A percentile compares a stretch with the other conserved stretches of the same genome.
Conservation (phyloP, 2,797 vertebrate genomes). For the Falco rusticolus region DNA sequence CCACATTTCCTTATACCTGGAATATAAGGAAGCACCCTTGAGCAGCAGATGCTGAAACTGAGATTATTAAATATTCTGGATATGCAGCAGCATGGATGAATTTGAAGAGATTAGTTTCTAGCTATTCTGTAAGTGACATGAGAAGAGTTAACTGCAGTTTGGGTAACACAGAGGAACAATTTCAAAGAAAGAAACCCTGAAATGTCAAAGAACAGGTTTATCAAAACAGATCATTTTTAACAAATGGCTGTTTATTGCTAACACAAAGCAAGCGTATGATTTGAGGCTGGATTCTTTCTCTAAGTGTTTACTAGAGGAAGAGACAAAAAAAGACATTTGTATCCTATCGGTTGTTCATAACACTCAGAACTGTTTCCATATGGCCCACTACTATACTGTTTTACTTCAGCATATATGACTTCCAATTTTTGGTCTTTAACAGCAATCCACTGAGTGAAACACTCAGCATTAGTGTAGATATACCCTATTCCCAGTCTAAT, state of each 20-base stretch:
- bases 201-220: slow-evolving; percentile 63
- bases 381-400: not conserved
- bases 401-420: not conserved
- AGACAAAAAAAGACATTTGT: slow-evolving; percentile 56
- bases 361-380: slow-evolving; percentile 49
- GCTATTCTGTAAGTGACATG: not conserved
- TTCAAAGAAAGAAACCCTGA: slow-evolving; percentile 54
- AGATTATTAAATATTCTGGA: not conserved
- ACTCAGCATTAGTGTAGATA: not conserved
- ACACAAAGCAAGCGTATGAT: slow-evolving; percentile 46
- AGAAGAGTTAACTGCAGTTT: slow-evolving; percentile 59
- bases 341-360: slow-evolving; percentile 39
- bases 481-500: not conserved
- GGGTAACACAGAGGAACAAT: not conserved
- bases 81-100: not conserved
- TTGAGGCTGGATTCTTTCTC: slow-evolving; percentile 53
- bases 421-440: not conserved
- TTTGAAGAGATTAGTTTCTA: not conserved
- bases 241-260: slow-evolving; percentile 69
- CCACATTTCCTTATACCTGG: not conserved
- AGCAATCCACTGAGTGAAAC: not conserved
- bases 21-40: not conserved
- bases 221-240: slow-evolving; percentile 67
- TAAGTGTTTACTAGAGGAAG: slow-evolving; percentile 57
- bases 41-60: not conserved